These are phyloP conservation scores for Tetrapedia diversipes DNA, from an alignment of 2,888 invertebrate species.

Conservation along the genomic window DNA sequence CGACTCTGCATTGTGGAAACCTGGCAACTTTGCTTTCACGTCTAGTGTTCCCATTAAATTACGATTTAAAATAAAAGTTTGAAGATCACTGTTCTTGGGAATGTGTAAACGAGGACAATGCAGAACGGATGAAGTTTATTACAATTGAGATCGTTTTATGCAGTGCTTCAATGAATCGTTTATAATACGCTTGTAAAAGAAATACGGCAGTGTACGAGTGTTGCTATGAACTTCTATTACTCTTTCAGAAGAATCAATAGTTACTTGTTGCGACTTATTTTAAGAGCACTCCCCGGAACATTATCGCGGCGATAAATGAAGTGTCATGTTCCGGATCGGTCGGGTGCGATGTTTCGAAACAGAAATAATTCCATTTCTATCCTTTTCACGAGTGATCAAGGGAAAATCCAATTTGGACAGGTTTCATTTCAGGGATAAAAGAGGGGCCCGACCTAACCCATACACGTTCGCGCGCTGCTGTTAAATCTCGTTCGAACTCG, in stretches of 20 bases:
- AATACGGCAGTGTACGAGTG: not conserved
- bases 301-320: slow-evolving; percentile 21
- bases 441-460: slow-evolving; percentile 16
- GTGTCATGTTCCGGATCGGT: slow-evolving; percentile 34
- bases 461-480: slow-evolving; percentile 34
- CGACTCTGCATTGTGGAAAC: too few relatives aligned
- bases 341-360: slow-evolving; percentile 24
- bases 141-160: too few relatives aligned
- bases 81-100: too few relatives aligned
- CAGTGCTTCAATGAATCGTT: too few relatives aligned
- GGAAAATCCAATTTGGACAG: slow-evolving; percentile 41
- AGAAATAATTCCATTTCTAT: slow-evolving; percentile 42
- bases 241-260: not conserved
- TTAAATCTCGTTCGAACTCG: slow-evolving; percentile 40
- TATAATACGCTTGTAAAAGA: not conserved
- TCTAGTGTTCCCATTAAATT: too few relatives aligned
- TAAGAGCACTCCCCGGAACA: not conserved
- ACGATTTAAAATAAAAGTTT: too few relatives aligned
- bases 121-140: too few relatives aligned
- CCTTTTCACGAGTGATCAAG: slow-evolving; percentile 49
- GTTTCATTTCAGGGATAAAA: slow-evolving; percentile 44
- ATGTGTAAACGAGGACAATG: too few relatives aligned
- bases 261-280: slow-evolving; percentile 8
- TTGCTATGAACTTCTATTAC: not conserved
- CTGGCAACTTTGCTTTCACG: too few relatives aligned